These are phyloP conservation scores for Tauraco hartlaubi DNA, from an alignment of 2,797 vertebrate species.

Conservation along the genomic window DNA sequence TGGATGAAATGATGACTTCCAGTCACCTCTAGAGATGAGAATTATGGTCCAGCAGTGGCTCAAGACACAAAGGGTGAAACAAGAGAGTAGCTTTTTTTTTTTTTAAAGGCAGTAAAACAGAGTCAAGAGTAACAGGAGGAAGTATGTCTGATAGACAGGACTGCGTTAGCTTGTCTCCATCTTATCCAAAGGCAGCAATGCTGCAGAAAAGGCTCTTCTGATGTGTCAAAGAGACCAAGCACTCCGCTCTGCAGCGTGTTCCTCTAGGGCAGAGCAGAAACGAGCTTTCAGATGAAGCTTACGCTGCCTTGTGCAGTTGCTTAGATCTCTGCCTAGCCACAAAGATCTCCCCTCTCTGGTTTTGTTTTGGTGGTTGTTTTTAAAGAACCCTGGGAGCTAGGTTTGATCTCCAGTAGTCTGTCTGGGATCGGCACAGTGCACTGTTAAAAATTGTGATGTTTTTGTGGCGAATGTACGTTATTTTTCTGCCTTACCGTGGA, in stretches of 20 bases:
- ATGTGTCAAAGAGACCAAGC: constrained; percentile 57
- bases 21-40: constrained; percentile 7
- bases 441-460: not conserved
- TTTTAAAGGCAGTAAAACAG: not conserved
- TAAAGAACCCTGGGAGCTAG: not conserved
- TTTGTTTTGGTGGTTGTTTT: constrained; percentile 58
- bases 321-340: constrained; percentile 43
- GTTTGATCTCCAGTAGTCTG: constrained; percentile 8
- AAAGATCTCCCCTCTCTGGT: not conserved
- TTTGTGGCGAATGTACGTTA: not conserved
- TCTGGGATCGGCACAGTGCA: not conserved
- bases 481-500: not conserved
- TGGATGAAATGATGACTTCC: not conserved
- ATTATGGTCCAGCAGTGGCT: not conserved
- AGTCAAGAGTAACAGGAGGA: constrained; percentile 21
- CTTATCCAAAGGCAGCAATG: constrained; percentile 35
- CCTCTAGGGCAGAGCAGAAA: constrained; percentile 50
- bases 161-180: constrained; percentile 23
- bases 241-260: constrained; percentile 9
- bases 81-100: not conserved
- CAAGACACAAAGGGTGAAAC: not conserved
- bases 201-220: constrained; percentile 49
- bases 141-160: constrained; percentile 9
- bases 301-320: not conserved
- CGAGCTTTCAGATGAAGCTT: constrained; percentile 31